Conservation (phyloP, 1,140 invertebrate species). For the Drosophila busckii region DNA sequence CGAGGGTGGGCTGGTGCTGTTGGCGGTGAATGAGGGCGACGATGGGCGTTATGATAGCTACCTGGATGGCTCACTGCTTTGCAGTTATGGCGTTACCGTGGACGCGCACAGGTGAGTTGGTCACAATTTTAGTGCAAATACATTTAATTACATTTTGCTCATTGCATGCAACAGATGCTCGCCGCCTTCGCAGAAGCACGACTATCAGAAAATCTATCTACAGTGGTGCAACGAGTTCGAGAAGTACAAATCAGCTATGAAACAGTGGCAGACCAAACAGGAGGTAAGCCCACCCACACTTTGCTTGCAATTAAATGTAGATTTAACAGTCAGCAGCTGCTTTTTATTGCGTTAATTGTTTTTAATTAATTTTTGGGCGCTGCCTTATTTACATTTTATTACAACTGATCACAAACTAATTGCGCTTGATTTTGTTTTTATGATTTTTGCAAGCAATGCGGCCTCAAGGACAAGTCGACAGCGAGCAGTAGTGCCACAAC, state of each 20-base stretch:
- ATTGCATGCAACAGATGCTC: constrained; percentile 80
- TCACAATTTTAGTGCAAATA: constrained; percentile 26
- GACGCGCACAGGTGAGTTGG: constrained; percentile 83
- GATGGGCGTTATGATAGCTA: constrained; percentile 86
- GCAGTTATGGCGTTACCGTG: constrained; percentile 85
- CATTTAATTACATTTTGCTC: constrained; percentile 27
- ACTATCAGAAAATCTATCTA: constrained; percentile 87
- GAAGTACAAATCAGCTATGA: constrained; percentile 89
- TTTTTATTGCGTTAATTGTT: constrained; percentile 62
- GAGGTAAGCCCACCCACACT: constrained; percentile 80
- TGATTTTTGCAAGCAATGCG: constrained; percentile 60
- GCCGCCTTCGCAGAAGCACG: constrained; percentile 84
- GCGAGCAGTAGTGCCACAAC: constrained; percentile 30
- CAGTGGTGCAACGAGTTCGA: constrained; percentile 91
- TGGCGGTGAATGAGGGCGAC: constrained; percentile 85
- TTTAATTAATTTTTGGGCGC: constrained; percentile 75
- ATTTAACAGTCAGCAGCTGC: constrained; percentile 40
- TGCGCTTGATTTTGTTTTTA: constrained; percentile 38
- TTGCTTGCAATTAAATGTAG: constrained; percentile 40
- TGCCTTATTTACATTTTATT: constrained; percentile 59
- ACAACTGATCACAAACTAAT: constrained; percentile 38
- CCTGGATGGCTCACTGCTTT: constrained; percentile 84
- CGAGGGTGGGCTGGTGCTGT: constrained; percentile 85
- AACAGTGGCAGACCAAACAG: constrained; percentile 87
- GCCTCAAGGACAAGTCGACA: constrained; percentile 61